Base-by-base conservation (phyloP, 2,797 vertebrate genomes). In the Spea hammondii region DNA sequence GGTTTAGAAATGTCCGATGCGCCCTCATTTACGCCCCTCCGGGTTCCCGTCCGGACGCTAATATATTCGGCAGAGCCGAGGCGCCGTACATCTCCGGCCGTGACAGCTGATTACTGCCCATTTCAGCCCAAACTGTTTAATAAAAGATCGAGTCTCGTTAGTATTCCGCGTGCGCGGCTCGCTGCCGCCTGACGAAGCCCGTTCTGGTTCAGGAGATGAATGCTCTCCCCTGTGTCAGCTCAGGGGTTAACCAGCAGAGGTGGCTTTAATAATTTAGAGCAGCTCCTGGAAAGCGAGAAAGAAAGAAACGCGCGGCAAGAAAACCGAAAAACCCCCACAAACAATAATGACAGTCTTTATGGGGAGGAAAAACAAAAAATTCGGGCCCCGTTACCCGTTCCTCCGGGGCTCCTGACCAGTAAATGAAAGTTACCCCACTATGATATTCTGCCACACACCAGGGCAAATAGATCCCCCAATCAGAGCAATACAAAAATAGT, bases 341-440 rank as follows among this genome's bases (percentile, higher is more conserved):
- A 77, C 66, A 77, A 17, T 17, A 77, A 77, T 70, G 57, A 67
- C 65, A 70, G 59, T 70, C 66, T 77, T 70, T 64, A 77, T 70
- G 69, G 60, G 14, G 57, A 64, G 64, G 67, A 77, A 77, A 77
- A 64, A 77, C 67, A 70, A 77, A 70, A 17, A 17, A 17, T n/a
- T 67, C 59, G 1, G 32, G 32, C 1, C 32, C 32, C n/a, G 4
- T 5, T 44, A 4, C 47, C 12, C 46, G 4, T 11, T 10, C 8
- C 49, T 49, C 8, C 67, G 44, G 17, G 12, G 48, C 70, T 6
- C 4, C 54, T 1, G 51, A 9, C 53, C 47, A 62, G 62, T 17
- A 54, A 70, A 70, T 70, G 32, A 32, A 32, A 32, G 32, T 2
- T 32, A 32, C 32, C 32, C 32, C 32, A 32, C 32, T 32, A 32